Evolutionary conservation across 2,888 invertebrate genomes (phyloP).

Genomic region (Pyrrhosoma nymphula): DNA sequence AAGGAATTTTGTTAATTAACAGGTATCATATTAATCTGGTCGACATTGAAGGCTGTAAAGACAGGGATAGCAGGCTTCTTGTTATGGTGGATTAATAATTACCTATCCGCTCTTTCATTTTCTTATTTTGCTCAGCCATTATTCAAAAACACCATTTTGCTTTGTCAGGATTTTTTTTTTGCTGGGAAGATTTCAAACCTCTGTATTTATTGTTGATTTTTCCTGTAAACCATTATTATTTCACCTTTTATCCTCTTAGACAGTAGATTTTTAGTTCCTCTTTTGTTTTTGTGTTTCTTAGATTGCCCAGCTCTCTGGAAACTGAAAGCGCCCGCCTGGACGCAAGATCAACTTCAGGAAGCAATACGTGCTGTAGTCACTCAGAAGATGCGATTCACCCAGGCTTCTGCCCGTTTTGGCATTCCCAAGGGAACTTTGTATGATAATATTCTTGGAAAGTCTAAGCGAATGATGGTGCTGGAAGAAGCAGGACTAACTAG

Average conservation of each 20-base stretch:
- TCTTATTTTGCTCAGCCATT: background rate
- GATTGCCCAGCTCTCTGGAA: conserved; percentile 73
- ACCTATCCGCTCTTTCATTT: background rate
- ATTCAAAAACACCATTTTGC: background rate
- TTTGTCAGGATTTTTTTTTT: background rate
- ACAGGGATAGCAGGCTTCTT: background rate
- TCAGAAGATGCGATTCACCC: conserved; percentile 88
- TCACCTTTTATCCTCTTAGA: conserved; percentile 57
- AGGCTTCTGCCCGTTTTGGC: conserved; percentile 85
- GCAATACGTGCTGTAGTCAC: conserved; percentile 88
- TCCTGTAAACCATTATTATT: conserved; percentile 73
- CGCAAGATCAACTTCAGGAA: conserved; percentile 86
- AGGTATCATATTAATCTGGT: background rate
- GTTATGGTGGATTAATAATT: background rate
- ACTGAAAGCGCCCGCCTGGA: conserved; percentile 88
- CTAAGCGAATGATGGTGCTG: conserved; percentile 87
- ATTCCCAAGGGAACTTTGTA: conserved; percentile 89
- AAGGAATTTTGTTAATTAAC: background rate
- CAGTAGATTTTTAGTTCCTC: conserved; percentile 66
- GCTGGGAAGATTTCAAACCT: background rate
- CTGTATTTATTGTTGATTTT: conserved; percentile 71
- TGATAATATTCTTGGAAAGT: conserved; percentile 88
- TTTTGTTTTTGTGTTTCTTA: conserved; percentile 72
- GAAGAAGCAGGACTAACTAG: conserved; percentile 84
- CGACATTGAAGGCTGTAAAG: background rate